A percentile compares a stretch with the other conserved stretches of the same genome.
These are phyloP conservation scores for Mandrillus leucophaeus DNA, from an alignment of 2,113 vertebrate species.

Conservation along the genomic window DNA sequence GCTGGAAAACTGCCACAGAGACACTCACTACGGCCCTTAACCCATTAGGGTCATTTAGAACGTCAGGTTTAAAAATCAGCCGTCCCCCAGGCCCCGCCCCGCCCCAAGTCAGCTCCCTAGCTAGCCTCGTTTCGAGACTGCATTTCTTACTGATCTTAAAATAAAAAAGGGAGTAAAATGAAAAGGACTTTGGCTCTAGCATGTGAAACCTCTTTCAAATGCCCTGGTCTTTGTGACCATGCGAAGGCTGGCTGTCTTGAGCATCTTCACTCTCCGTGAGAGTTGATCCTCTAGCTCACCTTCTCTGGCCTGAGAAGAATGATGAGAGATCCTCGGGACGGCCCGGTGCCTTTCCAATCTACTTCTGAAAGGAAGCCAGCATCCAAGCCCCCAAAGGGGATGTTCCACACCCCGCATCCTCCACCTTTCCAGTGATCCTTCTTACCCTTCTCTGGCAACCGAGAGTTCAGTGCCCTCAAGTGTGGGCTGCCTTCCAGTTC, in stretches of 20 bases:
- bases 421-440: background rate
- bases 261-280: background rate
- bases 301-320: background rate
- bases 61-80: constrained; percentile 35
- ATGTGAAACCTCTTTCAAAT: background rate
- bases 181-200: background rate
- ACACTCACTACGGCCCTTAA: constrained; percentile 5
- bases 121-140: background rate
- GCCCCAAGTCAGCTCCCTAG: background rate
- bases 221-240: background rate
- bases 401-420: background rate
- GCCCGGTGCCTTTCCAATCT: background rate
- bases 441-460: background rate
- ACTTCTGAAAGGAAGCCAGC: background rate
- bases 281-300: background rate
- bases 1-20: constrained; percentile 22
- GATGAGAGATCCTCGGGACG: background rate
- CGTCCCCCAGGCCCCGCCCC: background rate
- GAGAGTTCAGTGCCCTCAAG: background rate
- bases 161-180: constrained; percentile 5
- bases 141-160: background rate
- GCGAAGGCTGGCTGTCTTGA: background rate
- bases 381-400: background rate
- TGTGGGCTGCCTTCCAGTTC: background rate
- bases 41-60: constrained; percentile 15